Evolutionary conservation across 2,888 invertebrate genomes (phyloP), one percentile per base, ranked within the genome.

Genomic region (Rambutsinella grinnellia): DNA sequence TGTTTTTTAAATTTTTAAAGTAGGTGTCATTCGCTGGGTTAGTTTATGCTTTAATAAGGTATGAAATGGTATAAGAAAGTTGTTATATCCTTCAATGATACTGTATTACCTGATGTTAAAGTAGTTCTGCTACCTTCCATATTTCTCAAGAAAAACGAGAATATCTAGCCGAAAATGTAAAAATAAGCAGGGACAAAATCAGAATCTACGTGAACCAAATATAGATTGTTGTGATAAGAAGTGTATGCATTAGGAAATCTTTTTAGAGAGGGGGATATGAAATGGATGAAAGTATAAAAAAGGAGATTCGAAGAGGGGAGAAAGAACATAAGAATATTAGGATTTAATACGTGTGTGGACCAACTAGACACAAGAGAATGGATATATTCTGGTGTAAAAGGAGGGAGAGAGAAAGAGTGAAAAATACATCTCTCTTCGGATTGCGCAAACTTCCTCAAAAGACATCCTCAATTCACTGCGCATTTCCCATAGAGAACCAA

Each of bases 361-460:
- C 54, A 70, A 70, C 62, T 24, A 70, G 70, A 70, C 62, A 70
- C 70, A 70, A 21, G 62, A 70, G 70, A 70, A 62, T 60, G 66
- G 57, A 57, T 60, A 51, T 60, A 54, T 54, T 10, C 15, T 57
- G 57, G 19, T 23, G 47, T 56, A 75, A 60, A 54, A 61, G 60
- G 71, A 70, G 62, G 61, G 67, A 70, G 74, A 76, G 66, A 67
- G 66, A 58, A 70, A 74, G 79, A 78, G 75, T 66, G 77, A 70
- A 77, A 74, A 77, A 81, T 77, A 79, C 77, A 79, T 81, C 77
- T 66, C 65, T 70, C 13, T 70, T 78, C 70, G 79, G 77, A 81
- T 78, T 81, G 81, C 81, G 81, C 81, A 81, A 79, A 78, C 79
- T 81, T 81, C 77, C 72, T 81, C 72, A 67, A 81, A 79, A 81